Evolutionary conservation across 2,888 invertebrate species (phyloP).

Genomic region (Cheilosia grossa): DNA sequence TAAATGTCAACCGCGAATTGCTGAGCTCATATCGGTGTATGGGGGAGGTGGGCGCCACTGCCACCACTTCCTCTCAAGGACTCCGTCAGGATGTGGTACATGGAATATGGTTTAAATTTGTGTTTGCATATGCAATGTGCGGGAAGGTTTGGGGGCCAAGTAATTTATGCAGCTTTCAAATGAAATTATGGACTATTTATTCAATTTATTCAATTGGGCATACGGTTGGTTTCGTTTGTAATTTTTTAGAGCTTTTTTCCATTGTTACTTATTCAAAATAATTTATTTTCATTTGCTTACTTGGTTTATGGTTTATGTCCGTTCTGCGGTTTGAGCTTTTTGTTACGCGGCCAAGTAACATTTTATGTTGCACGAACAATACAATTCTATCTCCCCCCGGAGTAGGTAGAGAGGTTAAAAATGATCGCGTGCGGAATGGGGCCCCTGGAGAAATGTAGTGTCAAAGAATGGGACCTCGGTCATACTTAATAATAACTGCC

Average conservation of each 20-base stretch:
- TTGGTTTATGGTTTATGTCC: constrained; percentile 2
- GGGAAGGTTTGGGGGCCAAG: neutral
- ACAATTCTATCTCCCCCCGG: no score
- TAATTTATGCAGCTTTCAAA: constrained; percentile 55
- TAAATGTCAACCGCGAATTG: constrained; percentile 67
- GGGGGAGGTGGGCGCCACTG: constrained; percentile 6
- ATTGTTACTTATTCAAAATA: constrained; percentile 17
- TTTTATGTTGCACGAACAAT: no score
- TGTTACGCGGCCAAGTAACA: neutral
- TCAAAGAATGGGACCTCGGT: no score
- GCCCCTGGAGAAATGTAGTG: no score
- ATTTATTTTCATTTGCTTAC: constrained; percentile 34
- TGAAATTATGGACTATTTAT: constrained; percentile 58
- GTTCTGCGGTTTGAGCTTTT: constrained; percentile 2
- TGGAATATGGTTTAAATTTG: constrained; percentile 26
- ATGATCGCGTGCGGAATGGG: no score
- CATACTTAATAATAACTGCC: no score
- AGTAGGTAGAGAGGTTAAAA: no score
- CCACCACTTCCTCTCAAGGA: constrained; percentile 46
- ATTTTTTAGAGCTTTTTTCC: neutral
- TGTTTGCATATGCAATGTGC: constrained; percentile 26
- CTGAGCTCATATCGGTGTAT: constrained; percentile 9
- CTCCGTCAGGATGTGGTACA: constrained; percentile 53
- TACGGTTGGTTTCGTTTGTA: constrained; percentile 28
- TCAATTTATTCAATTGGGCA: constrained; percentile 52